Evolutionary conservation across 1,140 invertebrate genomes (phyloP).

Genomic region (Temnothorax curvispinosus): DNA sequence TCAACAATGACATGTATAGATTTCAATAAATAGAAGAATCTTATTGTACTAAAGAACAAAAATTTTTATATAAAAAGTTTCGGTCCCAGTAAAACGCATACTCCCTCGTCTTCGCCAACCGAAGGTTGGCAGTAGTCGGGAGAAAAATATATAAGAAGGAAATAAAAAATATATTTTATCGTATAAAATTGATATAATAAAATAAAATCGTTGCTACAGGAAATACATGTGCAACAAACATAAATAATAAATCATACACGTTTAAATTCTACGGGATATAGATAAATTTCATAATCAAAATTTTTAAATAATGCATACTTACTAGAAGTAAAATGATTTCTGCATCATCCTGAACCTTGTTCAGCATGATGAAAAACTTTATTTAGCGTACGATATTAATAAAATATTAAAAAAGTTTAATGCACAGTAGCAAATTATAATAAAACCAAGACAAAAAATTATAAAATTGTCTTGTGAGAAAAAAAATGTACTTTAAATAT

Average conservation of each 20-base stretch:
- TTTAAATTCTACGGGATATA: not conserved
- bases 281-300: not conserved
- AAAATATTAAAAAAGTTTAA: not conserved
- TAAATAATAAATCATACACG: not conserved
- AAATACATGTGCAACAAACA: not conserved
- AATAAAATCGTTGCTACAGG: not conserved
- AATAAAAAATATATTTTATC: not conserved
- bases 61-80: too few relatives aligned
- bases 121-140: too few relatives aligned
- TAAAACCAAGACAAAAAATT: not conserved
- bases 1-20: not conserved
- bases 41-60: too few relatives aligned
- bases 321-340: constrained; percentile 38
- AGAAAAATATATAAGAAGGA: too few relatives aligned
- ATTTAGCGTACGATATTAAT: constrained; percentile 4
- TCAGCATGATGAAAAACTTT: constrained; percentile 42
- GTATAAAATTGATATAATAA: not conserved
- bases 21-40: too few relatives aligned
- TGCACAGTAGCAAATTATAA: not conserved
- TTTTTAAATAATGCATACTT: constrained; percentile 39
- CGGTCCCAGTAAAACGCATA: too few relatives aligned
- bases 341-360: constrained; percentile 43
- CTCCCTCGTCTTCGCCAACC: too few relatives aligned
- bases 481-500: constrained; percentile 9
- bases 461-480: not conserved